phyloP scores from a whole-genome alignment of 2,888 invertebrate genomes.

The Sepioteuthis lessoniana region DNA sequence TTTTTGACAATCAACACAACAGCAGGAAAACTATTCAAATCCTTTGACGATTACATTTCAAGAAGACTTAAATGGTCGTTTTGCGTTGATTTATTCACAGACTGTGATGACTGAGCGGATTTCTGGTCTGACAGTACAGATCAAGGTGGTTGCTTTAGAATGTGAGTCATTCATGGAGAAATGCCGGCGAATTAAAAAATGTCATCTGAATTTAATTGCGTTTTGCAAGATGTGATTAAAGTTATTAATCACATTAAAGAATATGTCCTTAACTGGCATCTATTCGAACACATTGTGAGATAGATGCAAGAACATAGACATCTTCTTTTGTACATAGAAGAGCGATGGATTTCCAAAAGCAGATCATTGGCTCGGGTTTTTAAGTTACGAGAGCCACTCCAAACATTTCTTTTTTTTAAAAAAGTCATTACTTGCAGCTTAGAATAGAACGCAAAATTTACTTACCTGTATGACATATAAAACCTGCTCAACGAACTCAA shows the following conservation, averaged over 20 bases:
- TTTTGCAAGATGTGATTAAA: no score
- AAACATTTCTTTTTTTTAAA: background rate
- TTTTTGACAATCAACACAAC: background rate
- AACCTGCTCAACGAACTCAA: no score
- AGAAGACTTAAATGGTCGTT: background rate
- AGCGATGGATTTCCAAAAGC: background rate
- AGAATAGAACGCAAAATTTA: background rate
- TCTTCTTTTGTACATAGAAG: conserved; percentile 26
- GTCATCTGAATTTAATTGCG: background rate
- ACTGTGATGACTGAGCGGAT: background rate
- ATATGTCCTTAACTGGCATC: background rate
- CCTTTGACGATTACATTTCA: no score
- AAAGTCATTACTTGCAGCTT: background rate
- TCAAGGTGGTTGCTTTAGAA: background rate
- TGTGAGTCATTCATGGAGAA: conserved; percentile 37
- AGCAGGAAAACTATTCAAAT: background rate
- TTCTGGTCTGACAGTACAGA: background rate
- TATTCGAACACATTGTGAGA: background rate
- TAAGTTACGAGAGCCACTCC: conserved; percentile 37
- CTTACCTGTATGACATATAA: conserved; percentile 36
- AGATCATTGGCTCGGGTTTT: background rate
- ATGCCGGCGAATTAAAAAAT: background rate
- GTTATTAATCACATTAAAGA: no score
- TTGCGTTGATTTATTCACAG: background rate
- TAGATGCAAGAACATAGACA: background rate